Percentiles rank a stretch among this genome's conserved stretches.
These are phyloP conservation scores for Drosophila carrolli DNA, from an alignment of 1,140 invertebrate genomes.

Conservation along the genomic window DNA sequence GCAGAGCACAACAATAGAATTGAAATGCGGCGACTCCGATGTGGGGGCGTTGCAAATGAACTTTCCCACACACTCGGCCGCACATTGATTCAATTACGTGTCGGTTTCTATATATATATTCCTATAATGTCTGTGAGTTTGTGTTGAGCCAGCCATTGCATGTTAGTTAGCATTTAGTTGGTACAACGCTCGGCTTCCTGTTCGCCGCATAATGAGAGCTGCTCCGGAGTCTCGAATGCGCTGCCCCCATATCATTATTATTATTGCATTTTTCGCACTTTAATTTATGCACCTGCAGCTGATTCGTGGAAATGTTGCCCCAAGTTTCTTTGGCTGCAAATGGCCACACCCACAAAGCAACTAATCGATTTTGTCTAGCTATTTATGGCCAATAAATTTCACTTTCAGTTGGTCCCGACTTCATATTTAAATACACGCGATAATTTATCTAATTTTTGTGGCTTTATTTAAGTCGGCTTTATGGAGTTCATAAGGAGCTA, in stretches of 20 bases:
- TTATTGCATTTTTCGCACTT: constrained; percentile 80
- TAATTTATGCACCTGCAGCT: constrained; percentile 82
- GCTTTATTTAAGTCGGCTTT: constrained; percentile 55
- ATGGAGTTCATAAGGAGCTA: constrained; percentile 32
- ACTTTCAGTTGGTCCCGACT: constrained; percentile 67
- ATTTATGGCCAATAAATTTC: constrained; percentile 81
- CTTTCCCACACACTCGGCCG: constrained; percentile 70
- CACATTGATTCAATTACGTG: constrained; percentile 66
- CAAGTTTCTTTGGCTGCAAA: constrained; percentile 53
- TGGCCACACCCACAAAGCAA: constrained; percentile 72
- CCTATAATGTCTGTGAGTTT: constrained; percentile 10
- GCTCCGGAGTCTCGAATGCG: constrained; percentile 14
- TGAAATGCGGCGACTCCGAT: constrained; percentile 50
- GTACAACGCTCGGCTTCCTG: constrained; percentile 69
- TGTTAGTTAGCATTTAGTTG: constrained; percentile 75
- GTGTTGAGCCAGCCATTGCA: constrained; percentile 56
- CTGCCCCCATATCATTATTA: constrained; percentile 67
- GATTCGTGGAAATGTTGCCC: constrained; percentile 56
- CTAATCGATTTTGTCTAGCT: constrained; percentile 79
- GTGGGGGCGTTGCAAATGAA: constrained; percentile 77
- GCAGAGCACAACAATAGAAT: constrained; percentile 64
- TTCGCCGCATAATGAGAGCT: constrained; percentile 63
- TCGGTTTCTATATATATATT: neutral
- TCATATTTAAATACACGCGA: constrained; percentile 66
- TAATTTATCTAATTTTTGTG: constrained; percentile 53